phyloP scores from a whole-genome alignment of 2,113 vertebrate genomes.

The Gracilinanus agilis region DNA sequence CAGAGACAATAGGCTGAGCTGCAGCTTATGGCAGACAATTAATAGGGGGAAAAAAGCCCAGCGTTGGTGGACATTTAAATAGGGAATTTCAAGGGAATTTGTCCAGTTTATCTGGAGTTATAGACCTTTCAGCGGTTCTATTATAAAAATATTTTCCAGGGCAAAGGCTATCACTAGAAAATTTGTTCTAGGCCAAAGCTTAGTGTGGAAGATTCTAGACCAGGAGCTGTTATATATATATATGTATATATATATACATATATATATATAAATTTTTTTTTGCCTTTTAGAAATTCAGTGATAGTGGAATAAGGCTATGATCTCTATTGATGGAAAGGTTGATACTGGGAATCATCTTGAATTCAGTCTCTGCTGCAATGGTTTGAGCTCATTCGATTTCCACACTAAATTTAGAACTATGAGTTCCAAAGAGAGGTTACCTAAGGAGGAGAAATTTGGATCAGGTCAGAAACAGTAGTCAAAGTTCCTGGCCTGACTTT shows the following conservation, averaged over 20 bases:
- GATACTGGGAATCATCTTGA: background rate
- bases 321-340: background rate
- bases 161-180: constrained; percentile 67
- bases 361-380: background rate
- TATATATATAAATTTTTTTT: background rate
- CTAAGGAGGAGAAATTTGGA: background rate
- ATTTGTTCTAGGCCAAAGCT: constrained; percentile 72
- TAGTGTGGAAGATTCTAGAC: constrained; percentile 63
- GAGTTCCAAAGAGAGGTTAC: background rate
- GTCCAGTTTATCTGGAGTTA: constrained; percentile 60
- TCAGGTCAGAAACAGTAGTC: background rate
- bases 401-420: background rate
- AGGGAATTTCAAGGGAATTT: constrained; percentile 66
- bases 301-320: background rate
- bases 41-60: constrained; percentile 46
- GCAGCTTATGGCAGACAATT: constrained; percentile 46
- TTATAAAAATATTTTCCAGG: constrained; percentile 66
- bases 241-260: too few relatives aligned
- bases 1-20: constrained; percentile 67
- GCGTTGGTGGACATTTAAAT: constrained; percentile 69
- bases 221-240: constrained; percentile 67
- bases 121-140: constrained; percentile 55
- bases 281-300: constrained; percentile 60
- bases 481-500: background rate
- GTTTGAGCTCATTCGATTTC: background rate